These are phyloP conservation scores for Buathra laborator DNA, from an alignment of 2,888 invertebrate genomes.

Conservation along the genomic window DNA sequence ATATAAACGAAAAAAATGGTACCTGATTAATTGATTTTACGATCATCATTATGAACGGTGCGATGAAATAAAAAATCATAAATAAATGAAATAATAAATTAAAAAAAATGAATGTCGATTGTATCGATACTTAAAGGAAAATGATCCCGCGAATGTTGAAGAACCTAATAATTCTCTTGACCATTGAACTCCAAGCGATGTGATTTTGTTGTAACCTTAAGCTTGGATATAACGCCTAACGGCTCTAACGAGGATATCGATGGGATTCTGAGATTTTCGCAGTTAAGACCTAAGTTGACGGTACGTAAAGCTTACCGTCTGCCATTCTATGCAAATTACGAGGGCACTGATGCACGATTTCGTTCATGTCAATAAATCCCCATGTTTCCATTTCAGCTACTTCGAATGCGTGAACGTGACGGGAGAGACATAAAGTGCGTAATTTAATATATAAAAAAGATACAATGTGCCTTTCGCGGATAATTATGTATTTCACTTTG, in stretches of 20 bases:
- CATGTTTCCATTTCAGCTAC: constrained; percentile 3
- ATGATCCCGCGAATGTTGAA: no score
- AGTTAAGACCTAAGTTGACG: neutral
- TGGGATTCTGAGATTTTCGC: neutral
- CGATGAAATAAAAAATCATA: neutral
- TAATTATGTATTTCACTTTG: constrained; percentile 9
- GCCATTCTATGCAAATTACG: constrained; percentile 24
- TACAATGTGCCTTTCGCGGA: neutral
- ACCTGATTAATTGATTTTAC: neutral
- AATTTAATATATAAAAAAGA: constrained; percentile 16
- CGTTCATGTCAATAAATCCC: neutral
- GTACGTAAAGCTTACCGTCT: constrained; percentile 30
- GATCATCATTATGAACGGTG: neutral
- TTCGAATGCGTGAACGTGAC: constrained; percentile 30
- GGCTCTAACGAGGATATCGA: constrained; percentile 6
- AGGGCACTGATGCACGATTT: constrained; percentile 18
- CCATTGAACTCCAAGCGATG: neutral
- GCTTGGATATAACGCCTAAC: neutral
- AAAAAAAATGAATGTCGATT: no score
- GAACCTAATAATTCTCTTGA: constrained; percentile 3
- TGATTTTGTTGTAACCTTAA: neutral
- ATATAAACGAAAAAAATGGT: neutral
- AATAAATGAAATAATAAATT: neutral
- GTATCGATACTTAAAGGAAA: no score
- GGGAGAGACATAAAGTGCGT: neutral